Base-by-base conservation (phyloP, 2,797 vertebrate species). In the Schizopygopsis malacanthus region DNA sequence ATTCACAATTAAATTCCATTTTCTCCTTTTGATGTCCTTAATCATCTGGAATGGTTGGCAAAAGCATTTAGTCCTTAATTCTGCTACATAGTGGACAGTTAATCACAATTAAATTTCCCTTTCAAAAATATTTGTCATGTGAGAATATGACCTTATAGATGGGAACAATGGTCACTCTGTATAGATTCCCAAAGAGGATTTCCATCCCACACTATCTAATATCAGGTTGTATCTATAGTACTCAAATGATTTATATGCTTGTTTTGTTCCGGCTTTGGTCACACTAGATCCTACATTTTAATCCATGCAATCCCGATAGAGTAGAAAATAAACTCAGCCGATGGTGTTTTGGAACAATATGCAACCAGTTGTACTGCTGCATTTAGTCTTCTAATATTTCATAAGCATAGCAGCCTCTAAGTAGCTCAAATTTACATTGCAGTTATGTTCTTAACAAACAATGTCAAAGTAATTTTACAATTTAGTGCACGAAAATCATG, bases 91-190 rank as follows among this genome's bases (percentile, higher is more conserved):
- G n/a, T 47, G 37, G 20, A 71, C 85, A 39, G 15, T 73, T 71
- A 81, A 76, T 75, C 25, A 37, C 54, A 52, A 63, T 84, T 81
- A 43, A 52, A 63, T 84, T 81, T 71, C 37, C 10, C 63, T 78
- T 72, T 67, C 16, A 82, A 79, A 82, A 82, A 85, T 61, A 83
- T 82, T 70, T 83, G 85, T 83, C 10, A 85, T 73, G 67, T 83
- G 83, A 89, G 70, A 87, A 67, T 25, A 71, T 85, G 75, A 83
- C 85, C 71, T 82, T 9, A 73, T 20, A 77, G 61, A 70, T 25
- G 56, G 82, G 69, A 69, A 84, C 79, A 85, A 70, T 79, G 8
- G 16, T 61, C 56, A 22, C 39, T 47, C 65, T 61, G 15, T 73
- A 79, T 43, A 63, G 22, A 63, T 9, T 25, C 28, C 61, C 65